These are phyloP conservation scores for Prietella phreatophila DNA, from an alignment of 2,113 vertebrate species.

Conservation along the genomic window DNA sequence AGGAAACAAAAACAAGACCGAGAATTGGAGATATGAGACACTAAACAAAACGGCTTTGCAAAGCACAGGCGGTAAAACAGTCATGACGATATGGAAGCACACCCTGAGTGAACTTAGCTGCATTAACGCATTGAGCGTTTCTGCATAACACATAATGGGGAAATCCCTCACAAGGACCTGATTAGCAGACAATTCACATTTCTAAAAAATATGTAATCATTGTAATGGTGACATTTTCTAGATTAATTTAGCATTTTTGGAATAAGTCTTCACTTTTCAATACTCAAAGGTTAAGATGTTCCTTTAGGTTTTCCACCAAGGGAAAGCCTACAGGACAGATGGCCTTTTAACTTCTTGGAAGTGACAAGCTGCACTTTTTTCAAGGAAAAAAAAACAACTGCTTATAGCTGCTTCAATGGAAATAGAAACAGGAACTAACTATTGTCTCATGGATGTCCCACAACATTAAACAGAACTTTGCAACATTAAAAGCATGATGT, in stretches of 20 bases:
- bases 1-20: too few relatives aligned
- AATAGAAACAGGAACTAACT: not conserved
- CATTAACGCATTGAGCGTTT: too few relatives aligned
- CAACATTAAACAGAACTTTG: not conserved
- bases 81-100: too few relatives aligned
- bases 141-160: too few relatives aligned
- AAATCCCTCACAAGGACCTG: not conserved
- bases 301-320: not conserved
- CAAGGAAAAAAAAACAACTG: too few relatives aligned
- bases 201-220: not conserved
- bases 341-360: not conserved
- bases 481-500: not conserved
- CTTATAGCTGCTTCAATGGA: not conserved
- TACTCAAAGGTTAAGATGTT: not conserved
- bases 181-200: not conserved
- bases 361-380: too few relatives aligned
- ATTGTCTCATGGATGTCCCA: not conserved
- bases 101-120: too few relatives aligned
- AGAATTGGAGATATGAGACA: too few relatives aligned
- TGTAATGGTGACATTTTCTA: not conserved
- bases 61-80: too few relatives aligned
- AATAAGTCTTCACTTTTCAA: not conserved
- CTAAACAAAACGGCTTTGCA: too few relatives aligned
- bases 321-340: not conserved
- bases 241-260: not conserved